A percentile compares a stretch with the other conserved stretches of the same genome.
Conservation (phyloP, 2,113 vertebrate genomes). For the Glaucidium brasilianum region DNA sequence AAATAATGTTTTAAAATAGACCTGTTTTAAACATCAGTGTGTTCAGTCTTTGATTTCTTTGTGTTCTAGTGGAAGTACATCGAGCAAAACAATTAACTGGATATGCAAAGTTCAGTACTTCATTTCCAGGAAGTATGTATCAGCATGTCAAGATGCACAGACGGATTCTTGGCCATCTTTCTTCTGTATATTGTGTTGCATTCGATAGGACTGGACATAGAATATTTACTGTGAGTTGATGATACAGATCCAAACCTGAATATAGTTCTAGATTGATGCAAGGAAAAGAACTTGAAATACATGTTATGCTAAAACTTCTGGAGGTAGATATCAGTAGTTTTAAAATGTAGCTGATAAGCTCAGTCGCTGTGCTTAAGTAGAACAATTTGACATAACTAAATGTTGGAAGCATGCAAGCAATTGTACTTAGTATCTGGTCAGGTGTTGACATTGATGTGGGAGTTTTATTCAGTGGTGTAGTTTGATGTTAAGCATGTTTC, state of each 20-base stretch:
- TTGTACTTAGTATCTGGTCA: neutral
- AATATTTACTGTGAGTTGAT: slow-evolving; percentile 94
- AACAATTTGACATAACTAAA: neutral
- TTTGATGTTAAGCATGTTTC: neutral
- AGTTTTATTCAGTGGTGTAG: neutral
- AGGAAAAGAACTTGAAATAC: neutral
- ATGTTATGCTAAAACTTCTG: neutral
- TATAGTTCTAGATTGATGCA: neutral
- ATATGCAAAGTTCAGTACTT: slow-evolving; percentile 82
- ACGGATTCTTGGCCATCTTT: slow-evolving; percentile 95
- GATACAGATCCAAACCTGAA: neutral
- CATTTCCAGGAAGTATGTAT: slow-evolving; percentile 91
- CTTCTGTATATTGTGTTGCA: slow-evolving; percentile 97
- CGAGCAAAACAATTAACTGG: slow-evolving; percentile 90
- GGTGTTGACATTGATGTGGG: neutral
- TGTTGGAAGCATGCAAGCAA: neutral
- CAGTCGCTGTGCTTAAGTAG: rapidly evolving
- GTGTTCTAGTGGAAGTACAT: slow-evolving; percentile 85
- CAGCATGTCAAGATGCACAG: slow-evolving; percentile 93
- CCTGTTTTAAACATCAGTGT: neutral
- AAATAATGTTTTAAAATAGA: neutral
- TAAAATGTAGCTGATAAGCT: neutral
- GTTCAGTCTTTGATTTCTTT: neutral
- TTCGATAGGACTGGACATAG: slow-evolving; percentile 96
- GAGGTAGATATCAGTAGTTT: neutral